Conservation (phyloP, 2,113 vertebrate genomes). For the Elanus axillaris region DNA sequence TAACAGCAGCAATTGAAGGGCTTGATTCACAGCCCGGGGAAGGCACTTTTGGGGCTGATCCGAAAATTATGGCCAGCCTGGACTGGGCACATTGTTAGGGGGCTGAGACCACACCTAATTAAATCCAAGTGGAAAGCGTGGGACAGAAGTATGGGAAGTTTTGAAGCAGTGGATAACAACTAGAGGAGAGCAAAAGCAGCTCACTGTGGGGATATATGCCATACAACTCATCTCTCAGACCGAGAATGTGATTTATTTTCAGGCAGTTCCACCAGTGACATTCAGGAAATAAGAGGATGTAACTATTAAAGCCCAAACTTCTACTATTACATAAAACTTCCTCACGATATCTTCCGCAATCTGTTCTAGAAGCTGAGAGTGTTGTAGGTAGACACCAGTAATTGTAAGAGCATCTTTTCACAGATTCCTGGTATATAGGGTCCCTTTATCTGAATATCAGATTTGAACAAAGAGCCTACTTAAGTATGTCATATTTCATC, state of each 20-base stretch:
- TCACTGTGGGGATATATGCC: neutral
- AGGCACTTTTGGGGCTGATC: neutral
- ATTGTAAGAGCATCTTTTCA: neutral
- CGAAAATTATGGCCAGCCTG: neutral
- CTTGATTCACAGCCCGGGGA: neutral
- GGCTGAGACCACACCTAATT: neutral
- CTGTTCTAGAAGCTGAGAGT: neutral
- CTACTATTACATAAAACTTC: neutral
- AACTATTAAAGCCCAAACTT: neutral
- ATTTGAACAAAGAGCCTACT: neutral
- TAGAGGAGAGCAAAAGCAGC: neutral
- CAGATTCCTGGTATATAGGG: neutral
- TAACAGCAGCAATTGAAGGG: neutral
- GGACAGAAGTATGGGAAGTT: neutral
- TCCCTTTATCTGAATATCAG: neutral
- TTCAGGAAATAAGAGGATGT: neutral
- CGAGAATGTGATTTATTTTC: neutral
- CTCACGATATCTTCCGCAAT: rapidly evolving
- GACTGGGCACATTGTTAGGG: rapidly evolving
- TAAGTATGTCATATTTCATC: rapidly evolving
- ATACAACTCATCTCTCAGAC: neutral
- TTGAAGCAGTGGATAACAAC: neutral
- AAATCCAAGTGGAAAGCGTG: neutral
- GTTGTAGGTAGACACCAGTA: neutral
- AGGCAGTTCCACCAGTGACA: neutral